Evolutionary conservation across 2,797 vertebrate species (phyloP).

Genomic region (Coregonus ussuriensis): DNA sequence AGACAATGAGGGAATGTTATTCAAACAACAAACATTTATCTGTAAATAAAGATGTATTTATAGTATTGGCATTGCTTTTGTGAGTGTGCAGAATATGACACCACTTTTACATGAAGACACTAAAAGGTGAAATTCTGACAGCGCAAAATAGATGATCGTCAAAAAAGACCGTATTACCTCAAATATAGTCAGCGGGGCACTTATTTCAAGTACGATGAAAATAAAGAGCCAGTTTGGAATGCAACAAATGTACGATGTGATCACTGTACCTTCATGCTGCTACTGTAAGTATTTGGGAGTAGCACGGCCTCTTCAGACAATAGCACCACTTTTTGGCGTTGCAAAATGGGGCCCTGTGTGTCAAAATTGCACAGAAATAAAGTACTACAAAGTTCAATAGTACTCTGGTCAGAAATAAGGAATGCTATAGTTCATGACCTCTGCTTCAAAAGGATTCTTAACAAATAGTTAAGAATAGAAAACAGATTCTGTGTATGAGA

Average conservation of each 20-base stretch:
- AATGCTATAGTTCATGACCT: not conserved
- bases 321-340: not conserved
- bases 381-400: conserved; percentile 11
- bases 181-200: not conserved
- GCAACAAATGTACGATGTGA: not conserved
- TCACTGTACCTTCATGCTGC: not conserved
- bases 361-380: conserved; percentile 34
- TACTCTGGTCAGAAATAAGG: not conserved
- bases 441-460: not conserved
- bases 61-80: conserved; percentile 7
- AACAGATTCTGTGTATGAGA: not conserved
- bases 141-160: not conserved
- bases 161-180: not conserved
- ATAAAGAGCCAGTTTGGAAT: not conserved
- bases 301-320: not conserved
- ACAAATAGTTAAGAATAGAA: not conserved
- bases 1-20: not conserved
- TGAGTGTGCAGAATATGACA: conserved; percentile 22
- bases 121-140: conserved; percentile 17
- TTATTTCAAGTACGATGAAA: not conserved
- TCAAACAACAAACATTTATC: conserved; percentile 1
- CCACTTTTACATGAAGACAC: conserved; percentile 15
- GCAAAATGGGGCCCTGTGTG: not conserved
- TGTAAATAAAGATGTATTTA: not conserved
- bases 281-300: not conserved